Conservation (phyloP, 2,113 vertebrate species). For the Dipodomys merriami region DNA sequence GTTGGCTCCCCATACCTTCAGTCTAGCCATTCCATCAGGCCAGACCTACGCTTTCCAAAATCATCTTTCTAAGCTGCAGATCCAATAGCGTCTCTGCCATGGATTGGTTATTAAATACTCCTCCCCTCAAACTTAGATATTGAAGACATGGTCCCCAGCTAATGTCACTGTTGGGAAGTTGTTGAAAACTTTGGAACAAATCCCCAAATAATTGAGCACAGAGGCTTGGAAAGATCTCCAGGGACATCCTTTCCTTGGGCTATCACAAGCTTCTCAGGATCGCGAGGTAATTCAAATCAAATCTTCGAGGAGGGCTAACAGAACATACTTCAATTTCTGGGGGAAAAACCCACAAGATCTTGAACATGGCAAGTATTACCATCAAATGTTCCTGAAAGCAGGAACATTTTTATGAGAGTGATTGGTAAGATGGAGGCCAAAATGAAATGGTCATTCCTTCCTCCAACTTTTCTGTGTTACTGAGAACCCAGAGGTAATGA, state of each 20-base stretch:
- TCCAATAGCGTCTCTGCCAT: neutral
- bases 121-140: too few species aligned
- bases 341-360: constrained; percentile 73
- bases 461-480: constrained; percentile 57
- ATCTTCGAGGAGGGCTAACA: constrained; percentile 62
- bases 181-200: neutral
- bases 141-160: too few species aligned
- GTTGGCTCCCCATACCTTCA: neutral
- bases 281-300: constrained; percentile 73
- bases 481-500: constrained; percentile 63
- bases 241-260: constrained; percentile 66
- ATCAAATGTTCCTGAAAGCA: constrained; percentile 58
- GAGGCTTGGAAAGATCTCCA: constrained; percentile 39
- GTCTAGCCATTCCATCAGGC: neutral
- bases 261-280: constrained; percentile 68
- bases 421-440: neutral
- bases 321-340: constrained; percentile 53
- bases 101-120: too few species aligned
- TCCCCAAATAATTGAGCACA: neutral
- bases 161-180: too few species aligned
- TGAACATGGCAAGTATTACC: constrained; percentile 70
- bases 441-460: neutral
- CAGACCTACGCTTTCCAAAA: rapidly evolving
- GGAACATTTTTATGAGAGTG: neutral
- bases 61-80: neutral